Evolutionary conservation across 2,888 invertebrate genomes (phyloP).

Genomic region (Choristoneura rosaceana): DNA sequence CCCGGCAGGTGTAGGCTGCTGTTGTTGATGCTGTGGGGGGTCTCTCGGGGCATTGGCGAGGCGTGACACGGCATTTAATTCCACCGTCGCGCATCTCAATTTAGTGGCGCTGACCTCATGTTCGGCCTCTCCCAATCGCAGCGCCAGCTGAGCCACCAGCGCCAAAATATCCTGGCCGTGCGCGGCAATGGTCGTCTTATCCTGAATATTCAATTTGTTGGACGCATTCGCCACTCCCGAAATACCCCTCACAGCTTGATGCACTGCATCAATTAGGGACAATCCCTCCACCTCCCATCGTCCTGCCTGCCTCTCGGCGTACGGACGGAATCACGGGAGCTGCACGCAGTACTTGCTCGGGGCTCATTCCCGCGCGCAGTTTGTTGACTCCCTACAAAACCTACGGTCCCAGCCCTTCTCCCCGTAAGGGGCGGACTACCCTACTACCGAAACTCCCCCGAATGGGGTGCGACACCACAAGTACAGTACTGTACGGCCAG

Average conservation of each 20-base stretch:
- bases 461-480: too few species aligned
- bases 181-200: not conserved
- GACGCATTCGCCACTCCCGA: constrained; percentile 6
- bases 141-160: constrained; percentile 1
- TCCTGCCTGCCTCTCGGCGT: too few species aligned
- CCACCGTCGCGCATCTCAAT: not conserved
- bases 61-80: not conserved
- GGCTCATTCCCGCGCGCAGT: too few species aligned
- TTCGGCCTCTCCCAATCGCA: not conserved
- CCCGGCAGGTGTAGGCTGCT: not conserved
- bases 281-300: too few species aligned
- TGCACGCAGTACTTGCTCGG: too few species aligned
- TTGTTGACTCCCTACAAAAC: too few species aligned
- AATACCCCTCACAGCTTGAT: constrained; percentile 29
- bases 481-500: too few species aligned
- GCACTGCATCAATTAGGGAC: constrained; percentile 1
- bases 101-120: not conserved
- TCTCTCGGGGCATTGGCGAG: too few species aligned
- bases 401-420: too few species aligned
- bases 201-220: constrained; percentile 36
- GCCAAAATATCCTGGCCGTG: not conserved
- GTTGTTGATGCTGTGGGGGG: not conserved
- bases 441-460: too few species aligned
- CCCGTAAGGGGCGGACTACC: too few species aligned
- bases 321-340: too few species aligned